Evolutionary conservation across 2,797 vertebrate species (phyloP), one percentile per base, ranked within the genome.

Genomic region (Distichodus sexfasciatus): DNA sequence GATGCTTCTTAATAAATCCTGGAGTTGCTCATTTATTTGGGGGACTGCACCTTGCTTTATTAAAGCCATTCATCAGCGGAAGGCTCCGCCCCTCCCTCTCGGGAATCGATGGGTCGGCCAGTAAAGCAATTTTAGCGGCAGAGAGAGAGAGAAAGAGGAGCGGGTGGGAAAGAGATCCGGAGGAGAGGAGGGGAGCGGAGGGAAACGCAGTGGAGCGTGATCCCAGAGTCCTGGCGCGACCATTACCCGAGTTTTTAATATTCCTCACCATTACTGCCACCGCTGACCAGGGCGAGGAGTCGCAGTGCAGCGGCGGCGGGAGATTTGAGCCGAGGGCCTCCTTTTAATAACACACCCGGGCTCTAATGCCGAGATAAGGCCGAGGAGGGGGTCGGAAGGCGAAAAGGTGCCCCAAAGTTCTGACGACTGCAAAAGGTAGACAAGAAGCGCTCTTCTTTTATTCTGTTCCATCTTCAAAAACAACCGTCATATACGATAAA

Each of bases 31-130:
- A 87, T 90, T 91, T 89, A 89, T 90, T 91, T 87, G 83, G 84
- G 84, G 60, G 79, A 86, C 84, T 85, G 87, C 87, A 88, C 81
- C 87, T 90, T 81, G 78, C 84, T 90, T 92, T 92, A 92, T 92
- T 91, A 91, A 92, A 90, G 76, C 83, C 87, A 91, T 92, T 90
- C 85, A 91, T 92, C 91, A 92, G 79, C 3, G 33, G 31, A n/a
- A 66, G 55, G 48, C 44, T n/a, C n/a, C n/a, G n/a, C n/a, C n/a
- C 58, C 10, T 11, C 26, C 65, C 23, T 40, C 82, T 85, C 75
- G 79, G 76, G 86, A 89, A 90, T 92, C 85, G 85, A 90, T 89
- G 86, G 81, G 83, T 82, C 84, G 85, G 82, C 81, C 81, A 87
- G 83, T 84, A 89, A 87, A 87, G 88, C 88, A 83, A 85, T 85